Percentiles rank a stretch among this genome's conserved stretches.
These are phyloP conservation scores for Yoshiicerus persimilis DNA, from an alignment of 1,140 invertebrate species.

Conservation along the genomic window DNA sequence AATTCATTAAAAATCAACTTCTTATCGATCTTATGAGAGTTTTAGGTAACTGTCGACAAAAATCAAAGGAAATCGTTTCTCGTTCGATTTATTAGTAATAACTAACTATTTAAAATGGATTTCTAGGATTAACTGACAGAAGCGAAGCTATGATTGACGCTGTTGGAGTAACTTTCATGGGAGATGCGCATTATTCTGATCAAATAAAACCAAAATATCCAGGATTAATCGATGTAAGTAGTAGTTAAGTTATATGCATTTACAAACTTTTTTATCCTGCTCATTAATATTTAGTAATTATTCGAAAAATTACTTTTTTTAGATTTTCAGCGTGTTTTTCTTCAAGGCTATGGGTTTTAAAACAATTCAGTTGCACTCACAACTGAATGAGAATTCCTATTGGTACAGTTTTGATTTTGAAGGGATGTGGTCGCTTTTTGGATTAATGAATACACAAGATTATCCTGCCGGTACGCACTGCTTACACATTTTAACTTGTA, in stretches of 20 bases:
- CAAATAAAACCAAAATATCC: conserved; percentile 32
- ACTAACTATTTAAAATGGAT: background rate
- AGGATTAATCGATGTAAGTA: conserved; percentile 44
- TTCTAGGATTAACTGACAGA: conserved; percentile 19
- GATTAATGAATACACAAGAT: background rate
- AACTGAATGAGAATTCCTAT: conserved; percentile 24
- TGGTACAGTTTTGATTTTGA: conserved; percentile 44
- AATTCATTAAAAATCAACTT: conserved; percentile 22
- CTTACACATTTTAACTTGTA: background rate
- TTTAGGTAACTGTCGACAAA: conserved; percentile 25
- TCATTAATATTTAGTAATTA: background rate
- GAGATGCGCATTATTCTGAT: background rate
- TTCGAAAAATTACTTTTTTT: background rate
- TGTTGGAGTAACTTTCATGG: conserved; percentile 30
- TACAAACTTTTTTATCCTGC: background rate
- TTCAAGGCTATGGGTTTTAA: conserved; percentile 42
- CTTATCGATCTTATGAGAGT: conserved; percentile 16
- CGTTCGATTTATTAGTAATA: background rate
- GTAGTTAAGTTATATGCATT: background rate
- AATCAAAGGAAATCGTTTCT: too few relatives aligned
- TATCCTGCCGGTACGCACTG: background rate
- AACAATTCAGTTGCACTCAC: conserved; percentile 37
- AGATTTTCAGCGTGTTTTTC: conserved; percentile 44
- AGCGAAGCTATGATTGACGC: conserved; percentile 36
- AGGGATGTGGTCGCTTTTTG: conserved; percentile 19